Conservation (phyloP, 1,140 invertebrate species). For the Procambarus virginalis region DNA sequence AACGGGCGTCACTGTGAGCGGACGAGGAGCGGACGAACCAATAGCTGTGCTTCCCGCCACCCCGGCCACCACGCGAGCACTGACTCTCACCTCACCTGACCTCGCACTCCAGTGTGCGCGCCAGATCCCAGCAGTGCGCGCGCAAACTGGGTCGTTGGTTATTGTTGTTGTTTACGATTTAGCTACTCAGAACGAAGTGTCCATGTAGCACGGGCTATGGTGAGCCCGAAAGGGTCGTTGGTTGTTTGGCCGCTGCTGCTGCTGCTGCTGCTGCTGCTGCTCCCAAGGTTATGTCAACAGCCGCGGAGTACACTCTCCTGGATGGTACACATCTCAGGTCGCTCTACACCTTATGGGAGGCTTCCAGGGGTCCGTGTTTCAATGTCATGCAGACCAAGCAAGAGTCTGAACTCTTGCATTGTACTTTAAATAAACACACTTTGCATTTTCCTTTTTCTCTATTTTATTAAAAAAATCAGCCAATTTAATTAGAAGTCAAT, state of each 20-base stretch:
- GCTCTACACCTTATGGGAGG: too few relatives aligned
- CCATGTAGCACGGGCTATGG: too few relatives aligned
- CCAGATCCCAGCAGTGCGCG: constrained; percentile 32
- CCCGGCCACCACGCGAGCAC: constrained; percentile 46
- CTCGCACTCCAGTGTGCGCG: constrained; percentile 29
- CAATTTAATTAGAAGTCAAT: too few relatives aligned
- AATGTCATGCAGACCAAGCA: too few relatives aligned
- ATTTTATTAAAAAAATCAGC: too few relatives aligned
- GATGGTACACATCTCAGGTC: not conserved
- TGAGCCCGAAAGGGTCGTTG: too few relatives aligned
- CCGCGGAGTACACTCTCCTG: not conserved
- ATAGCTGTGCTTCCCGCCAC: constrained; percentile 29
- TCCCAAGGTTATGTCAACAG: not conserved
- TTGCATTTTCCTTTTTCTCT: too few relatives aligned
- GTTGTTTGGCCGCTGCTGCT: too few relatives aligned
- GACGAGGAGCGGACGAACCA: not conserved
- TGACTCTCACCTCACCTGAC: constrained; percentile 50
- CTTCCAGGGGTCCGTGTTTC: too few relatives aligned
- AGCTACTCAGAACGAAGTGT: too few relatives aligned
- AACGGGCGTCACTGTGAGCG: not conserved
- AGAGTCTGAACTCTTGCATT: too few relatives aligned
- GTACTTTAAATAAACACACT: too few relatives aligned
- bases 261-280: not conserved
- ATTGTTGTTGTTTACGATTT: constrained; percentile 7
- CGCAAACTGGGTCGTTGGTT: constrained; percentile 46